These are phyloP conservation scores for Cottus gobio DNA, from an alignment of 2,113 vertebrate species.

Conservation along the genomic window DNA sequence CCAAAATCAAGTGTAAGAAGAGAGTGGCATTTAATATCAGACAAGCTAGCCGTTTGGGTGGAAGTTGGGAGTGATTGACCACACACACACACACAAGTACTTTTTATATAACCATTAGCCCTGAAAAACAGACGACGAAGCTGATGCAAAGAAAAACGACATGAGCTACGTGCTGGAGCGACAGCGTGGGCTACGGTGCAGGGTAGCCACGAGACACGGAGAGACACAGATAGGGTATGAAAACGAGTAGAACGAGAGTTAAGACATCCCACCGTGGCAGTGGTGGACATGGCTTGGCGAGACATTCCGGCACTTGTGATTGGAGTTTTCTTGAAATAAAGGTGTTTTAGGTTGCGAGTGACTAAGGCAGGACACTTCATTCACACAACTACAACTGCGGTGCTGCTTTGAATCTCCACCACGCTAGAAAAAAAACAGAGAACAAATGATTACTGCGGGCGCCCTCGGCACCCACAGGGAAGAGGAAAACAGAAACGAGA, in stretches of 20 bases:
- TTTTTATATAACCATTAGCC: constrained; percentile 55
- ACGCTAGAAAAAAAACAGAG: constrained; percentile 15
- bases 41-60: constrained; percentile 68
- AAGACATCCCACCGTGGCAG: constrained; percentile 78
- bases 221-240: constrained; percentile 55
- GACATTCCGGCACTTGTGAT: constrained; percentile 86
- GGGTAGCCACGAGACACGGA: constrained; percentile 51
- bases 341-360: constrained; percentile 53
- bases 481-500: constrained; percentile 35
- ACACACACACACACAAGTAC: constrained; percentile 34
- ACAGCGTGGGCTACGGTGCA: constrained; percentile 38
- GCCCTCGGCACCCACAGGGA: constrained; percentile 33
- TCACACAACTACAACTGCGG: constrained; percentile 43
- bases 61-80: constrained; percentile 62
- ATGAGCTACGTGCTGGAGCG: constrained; percentile 39
- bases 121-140: constrained; percentile 66
- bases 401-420: constrained; percentile 46
- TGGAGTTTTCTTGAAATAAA: constrained; percentile 70
- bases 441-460: constrained; percentile 35
- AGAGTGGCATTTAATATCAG: constrained; percentile 66
- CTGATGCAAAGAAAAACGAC: constrained; percentile 70
- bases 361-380: constrained; percentile 73
- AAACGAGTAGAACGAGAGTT: constrained; percentile 73
- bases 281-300: constrained; percentile 80
- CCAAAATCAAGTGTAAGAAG: constrained; percentile 73